Percentiles rank a stretch among this genome's conserved stretches.
Evolutionary conservation across 2,888 invertebrate species (phyloP).

Genomic region (Paralinhomoeus sp.): DNA sequence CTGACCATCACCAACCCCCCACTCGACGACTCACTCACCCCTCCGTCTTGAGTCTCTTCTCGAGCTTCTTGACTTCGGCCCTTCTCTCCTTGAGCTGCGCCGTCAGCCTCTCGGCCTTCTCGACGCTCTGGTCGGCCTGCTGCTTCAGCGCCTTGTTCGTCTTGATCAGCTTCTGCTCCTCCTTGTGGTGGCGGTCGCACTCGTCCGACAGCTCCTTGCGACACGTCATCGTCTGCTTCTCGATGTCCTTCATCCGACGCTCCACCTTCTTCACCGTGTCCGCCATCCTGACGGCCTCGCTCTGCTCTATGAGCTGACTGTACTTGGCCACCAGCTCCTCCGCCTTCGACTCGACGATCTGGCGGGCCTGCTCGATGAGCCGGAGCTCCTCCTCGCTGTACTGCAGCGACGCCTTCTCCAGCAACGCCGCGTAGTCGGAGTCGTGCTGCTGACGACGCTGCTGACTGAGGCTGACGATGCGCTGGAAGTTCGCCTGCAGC

Average conservation of each 20-base stretch:
- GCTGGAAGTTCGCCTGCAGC: too few species aligned
- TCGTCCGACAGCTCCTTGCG: conserved; percentile 8
- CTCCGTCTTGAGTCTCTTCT: conserved; percentile 10
- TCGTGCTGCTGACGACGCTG: too few species aligned
- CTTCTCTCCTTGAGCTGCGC: conserved; percentile 10
- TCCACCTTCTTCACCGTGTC: conserved; percentile 9
- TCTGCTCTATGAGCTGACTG: conserved; percentile 7
- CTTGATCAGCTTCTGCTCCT: conserved; percentile 7
- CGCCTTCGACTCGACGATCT: conserved; percentile 4
- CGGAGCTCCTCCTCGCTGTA: not conserved
- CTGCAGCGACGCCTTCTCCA: too few species aligned
- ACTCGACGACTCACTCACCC: too few species aligned
- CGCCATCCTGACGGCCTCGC: conserved; percentile 6
- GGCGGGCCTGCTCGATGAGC: conserved; percentile 1
- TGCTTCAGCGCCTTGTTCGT: conserved; percentile 6
- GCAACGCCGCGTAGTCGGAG: too few species aligned
- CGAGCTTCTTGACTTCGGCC: conserved; percentile 14
- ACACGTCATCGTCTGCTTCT: conserved; percentile 9
- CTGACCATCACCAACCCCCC: too few species aligned
- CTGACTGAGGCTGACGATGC: too few species aligned
- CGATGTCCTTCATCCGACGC: conserved; percentile 12
- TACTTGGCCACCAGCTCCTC: conserved; percentile 6
- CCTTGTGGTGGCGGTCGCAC: conserved; percentile 6
- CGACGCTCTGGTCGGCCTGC: conserved; percentile 6
- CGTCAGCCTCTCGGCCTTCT: conserved; percentile 4